phyloP scores from a whole-genome alignment of 2,113 vertebrate species.

The Ochotona princeps region DNA sequence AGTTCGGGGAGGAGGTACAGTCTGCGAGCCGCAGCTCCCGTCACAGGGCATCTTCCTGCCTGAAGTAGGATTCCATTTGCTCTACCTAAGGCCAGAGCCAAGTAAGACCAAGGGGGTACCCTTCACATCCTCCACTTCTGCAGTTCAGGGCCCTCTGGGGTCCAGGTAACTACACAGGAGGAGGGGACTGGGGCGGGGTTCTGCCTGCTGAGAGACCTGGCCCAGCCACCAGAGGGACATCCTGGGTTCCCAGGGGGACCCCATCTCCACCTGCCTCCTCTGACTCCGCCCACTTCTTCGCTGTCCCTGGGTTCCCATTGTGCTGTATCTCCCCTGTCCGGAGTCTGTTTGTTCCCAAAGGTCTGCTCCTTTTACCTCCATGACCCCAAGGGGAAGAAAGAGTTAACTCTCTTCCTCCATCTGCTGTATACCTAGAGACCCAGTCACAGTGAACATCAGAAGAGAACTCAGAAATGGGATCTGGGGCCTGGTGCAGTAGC shows the following conservation, averaged over 20 bases:
- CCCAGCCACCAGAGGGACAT: neutral
- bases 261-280: neutral
- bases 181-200: neutral
- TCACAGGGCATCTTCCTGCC: neutral
- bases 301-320: constrained; percentile 61
- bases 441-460: neutral
- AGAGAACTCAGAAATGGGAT: neutral
- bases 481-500: neutral
- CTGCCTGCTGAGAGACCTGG: neutral
- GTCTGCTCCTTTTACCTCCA: constrained; percentile 16
- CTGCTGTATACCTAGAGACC: too few species aligned
- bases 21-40: too few species aligned
- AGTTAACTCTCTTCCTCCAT: neutral
- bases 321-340: constrained; percentile 34
- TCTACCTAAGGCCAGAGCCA: neutral
- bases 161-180: too few species aligned
- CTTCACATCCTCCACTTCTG: neutral
- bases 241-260: rapidly evolving
- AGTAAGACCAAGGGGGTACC: neutral
- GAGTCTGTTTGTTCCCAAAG: constrained; percentile 60
- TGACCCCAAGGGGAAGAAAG: neutral
- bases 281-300: neutral
- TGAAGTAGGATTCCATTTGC: neutral
- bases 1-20: neutral
- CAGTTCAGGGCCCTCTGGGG: neutral